phyloP scores from a whole-genome alignment of 2,797 vertebrate genomes.

The Peromyscus attwateri region DNA sequence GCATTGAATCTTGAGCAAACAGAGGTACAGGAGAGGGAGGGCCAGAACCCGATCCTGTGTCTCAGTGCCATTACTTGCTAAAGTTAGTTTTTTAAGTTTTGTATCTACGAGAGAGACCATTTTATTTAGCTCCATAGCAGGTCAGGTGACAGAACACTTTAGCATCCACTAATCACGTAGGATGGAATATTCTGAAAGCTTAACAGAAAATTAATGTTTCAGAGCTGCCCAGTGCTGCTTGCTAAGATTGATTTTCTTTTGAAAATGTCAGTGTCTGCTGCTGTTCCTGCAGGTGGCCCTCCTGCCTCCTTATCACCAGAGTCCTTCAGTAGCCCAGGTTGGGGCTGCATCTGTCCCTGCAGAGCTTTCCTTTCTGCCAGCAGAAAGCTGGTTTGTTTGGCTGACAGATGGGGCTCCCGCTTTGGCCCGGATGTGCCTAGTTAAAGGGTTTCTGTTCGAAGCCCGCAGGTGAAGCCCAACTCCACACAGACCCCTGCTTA shows the following conservation, averaged over 20 bases:
- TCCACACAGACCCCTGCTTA: slow-evolving; percentile 78
- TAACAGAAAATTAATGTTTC: slow-evolving; percentile 70
- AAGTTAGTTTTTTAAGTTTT: slow-evolving; percentile 19
- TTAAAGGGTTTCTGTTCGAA: slow-evolving; percentile 83
- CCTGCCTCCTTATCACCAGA: slow-evolving; percentile 71
- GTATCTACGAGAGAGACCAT: background rate
- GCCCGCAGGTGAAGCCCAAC: slow-evolving; percentile 72
- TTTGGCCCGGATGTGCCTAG: slow-evolving; percentile 78
- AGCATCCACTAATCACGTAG: slow-evolving; percentile 28
- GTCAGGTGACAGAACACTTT: background rate
- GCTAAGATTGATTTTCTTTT: slow-evolving; percentile 78
- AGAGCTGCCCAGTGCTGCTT: slow-evolving; percentile 53
- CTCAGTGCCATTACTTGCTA: background rate
- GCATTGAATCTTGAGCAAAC: background rate
- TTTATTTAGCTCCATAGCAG: background rate
- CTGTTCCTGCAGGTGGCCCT: slow-evolving; percentile 78
- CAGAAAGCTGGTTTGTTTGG: slow-evolving; percentile 83
- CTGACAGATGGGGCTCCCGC: slow-evolving; percentile 82
- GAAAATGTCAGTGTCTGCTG: slow-evolving; percentile 81
- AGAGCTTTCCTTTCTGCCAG: slow-evolving; percentile 76
- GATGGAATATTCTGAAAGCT: slow-evolving; percentile 63
- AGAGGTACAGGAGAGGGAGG: background rate
- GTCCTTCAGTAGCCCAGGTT: slow-evolving; percentile 71
- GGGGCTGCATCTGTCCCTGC: slow-evolving; percentile 80
- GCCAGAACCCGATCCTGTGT: background rate